Evolutionary conservation across 64 coral and sea anemone species (phyloP).

Genomic region (Porites australiensis): DNA sequence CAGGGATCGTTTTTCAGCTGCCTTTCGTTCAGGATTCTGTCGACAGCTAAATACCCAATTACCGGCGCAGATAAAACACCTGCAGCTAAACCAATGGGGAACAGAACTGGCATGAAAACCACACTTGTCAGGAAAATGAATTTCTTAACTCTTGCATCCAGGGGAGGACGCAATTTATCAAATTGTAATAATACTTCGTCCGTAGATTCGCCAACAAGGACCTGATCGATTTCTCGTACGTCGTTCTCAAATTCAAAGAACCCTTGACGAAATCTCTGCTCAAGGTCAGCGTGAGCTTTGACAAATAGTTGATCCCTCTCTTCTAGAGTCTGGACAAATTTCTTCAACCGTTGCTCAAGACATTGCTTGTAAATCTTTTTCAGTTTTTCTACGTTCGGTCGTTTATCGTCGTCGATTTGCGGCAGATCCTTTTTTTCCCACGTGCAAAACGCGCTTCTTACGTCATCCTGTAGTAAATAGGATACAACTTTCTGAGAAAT

Average conservation of each 20-base stretch:
- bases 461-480: neutral
- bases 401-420: neutral
- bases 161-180: neutral
- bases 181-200: neutral
- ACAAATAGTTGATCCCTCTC: neutral
- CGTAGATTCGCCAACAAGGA: neutral
- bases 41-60: neutral
- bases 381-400: neutral
- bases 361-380: neutral
- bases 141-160: neutral
- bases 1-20: neutral
- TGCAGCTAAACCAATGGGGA: neutral
- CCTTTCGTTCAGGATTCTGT: neutral
- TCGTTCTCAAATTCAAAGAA: slow-evolving; percentile 3
- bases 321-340: neutral
- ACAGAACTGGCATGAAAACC: neutral
- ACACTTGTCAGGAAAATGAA: neutral
- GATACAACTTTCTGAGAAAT: neutral
- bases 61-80: slow-evolving; percentile 6
- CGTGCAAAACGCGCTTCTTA: neutral
- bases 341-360: neutral
- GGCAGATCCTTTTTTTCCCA: neutral
- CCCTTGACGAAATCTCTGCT: too few relatives aligned
- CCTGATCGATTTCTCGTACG: neutral
- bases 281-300: neutral